Evolutionary conservation across 2,888 invertebrate species (phyloP), one percentile per base, ranked within the genome.

Genomic region (Nebria salina): DNA sequence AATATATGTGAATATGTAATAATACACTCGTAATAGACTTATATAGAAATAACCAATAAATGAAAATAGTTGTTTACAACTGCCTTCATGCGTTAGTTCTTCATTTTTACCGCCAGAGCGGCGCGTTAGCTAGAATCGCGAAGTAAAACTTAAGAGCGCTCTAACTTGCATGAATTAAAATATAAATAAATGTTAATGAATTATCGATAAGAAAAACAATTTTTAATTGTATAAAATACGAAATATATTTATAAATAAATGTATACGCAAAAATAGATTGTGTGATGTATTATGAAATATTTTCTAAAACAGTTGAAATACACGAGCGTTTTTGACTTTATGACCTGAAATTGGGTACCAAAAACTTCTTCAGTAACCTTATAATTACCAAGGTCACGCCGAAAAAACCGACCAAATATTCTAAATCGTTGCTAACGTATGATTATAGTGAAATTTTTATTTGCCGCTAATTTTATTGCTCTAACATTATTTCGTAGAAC

Each of bases 331-430:
- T 54, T 54, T 54, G 54, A 54, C 54, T 11, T 54, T 54, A 2
- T 54, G 54, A 54, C 54, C 54, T 13, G 54, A 54, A 54, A 54
- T 54, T 8, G 54, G 54, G 8, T 8, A 8, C 54, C 11, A 54
- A 54, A 54, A 54, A 54, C 54, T 54, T 54, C 54, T 54, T 54
- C 54, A 54, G 54, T 54, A 54, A 54, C 54, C 54, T 54, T 54
- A 54, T 54, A 54, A 54, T 54, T 54, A 54, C 54, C 54, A 54
- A 54, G 54, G 54, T 54, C 54, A 54, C 13, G 54, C 54, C 54
- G 54, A 54, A 54, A 54, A 8, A 6, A 34, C 54, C 54, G 54
- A 54, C 4, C 4, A 8, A 6, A 34, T 34, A 34, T 34, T 54
- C 54, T 54, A 54, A 54, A 54, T 11, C 54, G 13, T 54, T 7